phyloP scores from a whole-genome alignment of 2,888 invertebrate species.

The Leucozona laternaria region DNA sequence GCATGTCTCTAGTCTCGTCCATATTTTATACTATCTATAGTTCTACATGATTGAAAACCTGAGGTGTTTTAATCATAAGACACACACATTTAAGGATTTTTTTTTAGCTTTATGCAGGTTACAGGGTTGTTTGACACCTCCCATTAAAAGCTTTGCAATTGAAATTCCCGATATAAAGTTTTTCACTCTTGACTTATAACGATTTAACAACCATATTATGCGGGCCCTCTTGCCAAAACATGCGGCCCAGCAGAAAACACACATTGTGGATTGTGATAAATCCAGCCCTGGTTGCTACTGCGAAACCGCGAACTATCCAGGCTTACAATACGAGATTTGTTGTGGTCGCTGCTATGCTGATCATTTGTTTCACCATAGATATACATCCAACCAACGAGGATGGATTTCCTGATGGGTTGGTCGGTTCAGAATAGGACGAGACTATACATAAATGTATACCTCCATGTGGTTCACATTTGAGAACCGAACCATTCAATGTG shows the following conservation, averaged over 20 bases:
- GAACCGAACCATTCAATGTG: not conserved
- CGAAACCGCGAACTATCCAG: slow-evolving; percentile 40
- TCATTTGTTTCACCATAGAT: slow-evolving; percentile 49
- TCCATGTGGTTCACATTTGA: slow-evolving; percentile 64
- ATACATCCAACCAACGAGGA: not conserved
- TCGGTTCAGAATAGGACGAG: not conserved
- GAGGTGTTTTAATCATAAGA: no score
- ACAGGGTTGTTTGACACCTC: no score
- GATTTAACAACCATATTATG: no score
- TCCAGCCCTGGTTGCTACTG: slow-evolving; percentile 37
- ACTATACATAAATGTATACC: not conserved
- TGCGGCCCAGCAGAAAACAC: not conserved
- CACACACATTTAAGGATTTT: no score
- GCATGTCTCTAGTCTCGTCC: no score
- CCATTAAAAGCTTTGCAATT: no score
- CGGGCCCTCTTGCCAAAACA: no score
- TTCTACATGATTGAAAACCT: no score
- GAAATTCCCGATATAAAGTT: no score
- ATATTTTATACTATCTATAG: no score
- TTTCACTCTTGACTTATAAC: no score
- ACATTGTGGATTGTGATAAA: not conserved
- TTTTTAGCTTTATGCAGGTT: no score
- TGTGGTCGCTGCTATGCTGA: slow-evolving; percentile 53
- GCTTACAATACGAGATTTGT: slow-evolving; percentile 63
- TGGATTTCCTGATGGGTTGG: slow-evolving; percentile 50